Conservation (phyloP, 2,113 vertebrate species). For the pig (Sus scrofa) region DNA sequence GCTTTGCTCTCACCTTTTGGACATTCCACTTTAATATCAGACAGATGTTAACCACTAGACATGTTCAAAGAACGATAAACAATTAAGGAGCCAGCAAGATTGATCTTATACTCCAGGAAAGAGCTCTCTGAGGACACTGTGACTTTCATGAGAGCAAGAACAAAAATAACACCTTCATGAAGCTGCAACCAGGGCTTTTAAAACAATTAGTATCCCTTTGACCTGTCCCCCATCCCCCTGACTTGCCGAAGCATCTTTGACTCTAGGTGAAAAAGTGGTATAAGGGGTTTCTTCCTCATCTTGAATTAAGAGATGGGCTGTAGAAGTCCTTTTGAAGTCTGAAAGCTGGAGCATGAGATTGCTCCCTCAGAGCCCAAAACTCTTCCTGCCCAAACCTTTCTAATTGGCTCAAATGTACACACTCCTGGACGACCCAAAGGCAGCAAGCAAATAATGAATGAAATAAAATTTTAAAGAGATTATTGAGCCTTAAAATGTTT, state of each 20-base stretch:
- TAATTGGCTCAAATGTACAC: not conserved
- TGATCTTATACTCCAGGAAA: conserved; percentile 11
- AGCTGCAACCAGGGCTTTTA: not conserved
- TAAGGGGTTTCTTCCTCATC: not conserved
- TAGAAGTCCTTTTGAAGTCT: not conserved
- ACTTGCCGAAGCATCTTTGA: not conserved
- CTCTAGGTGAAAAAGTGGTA: not conserved
- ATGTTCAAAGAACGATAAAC: conserved; percentile 51
- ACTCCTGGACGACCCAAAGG: not conserved
- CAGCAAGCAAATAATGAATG: not conserved
- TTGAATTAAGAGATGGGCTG: not conserved
- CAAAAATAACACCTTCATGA: not conserved
- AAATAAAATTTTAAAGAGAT: conserved; percentile 22
- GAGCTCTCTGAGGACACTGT: not conserved
- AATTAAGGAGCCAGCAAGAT: not conserved
- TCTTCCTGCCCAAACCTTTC: not conserved
- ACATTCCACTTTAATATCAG: not conserved
- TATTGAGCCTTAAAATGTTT: conserved; percentile 7
- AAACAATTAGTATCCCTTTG: not conserved
- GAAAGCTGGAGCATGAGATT: not conserved
- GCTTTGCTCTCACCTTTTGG: conserved; percentile 10
- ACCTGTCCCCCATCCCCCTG: fast-evolving
- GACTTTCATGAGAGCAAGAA: not conserved
- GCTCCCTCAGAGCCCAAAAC: not conserved
- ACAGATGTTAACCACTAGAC: conserved; percentile 57